Evolutionary conservation across 2,113 vertebrate genomes (phyloP).

Genomic region (Glareola pratincola): DNA sequence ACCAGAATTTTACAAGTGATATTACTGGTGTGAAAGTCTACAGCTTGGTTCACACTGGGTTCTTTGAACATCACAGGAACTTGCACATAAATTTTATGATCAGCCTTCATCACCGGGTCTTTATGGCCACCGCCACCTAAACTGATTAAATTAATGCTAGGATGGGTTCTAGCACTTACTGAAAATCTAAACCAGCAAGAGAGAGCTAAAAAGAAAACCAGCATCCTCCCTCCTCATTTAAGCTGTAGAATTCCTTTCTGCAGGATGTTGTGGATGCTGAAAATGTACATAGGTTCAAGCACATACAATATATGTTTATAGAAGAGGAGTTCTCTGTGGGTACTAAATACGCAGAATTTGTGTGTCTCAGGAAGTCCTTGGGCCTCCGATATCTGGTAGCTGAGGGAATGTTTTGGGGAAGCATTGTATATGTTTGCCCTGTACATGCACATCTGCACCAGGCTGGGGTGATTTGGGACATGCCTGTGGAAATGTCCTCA

Average conservation of each 20-base stretch:
- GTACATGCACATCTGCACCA: not conserved
- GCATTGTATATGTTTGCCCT: not conserved
- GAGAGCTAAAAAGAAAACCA: fast-evolving
- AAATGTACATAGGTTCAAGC: not conserved
- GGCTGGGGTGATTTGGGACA: not conserved
- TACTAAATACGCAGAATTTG: not conserved
- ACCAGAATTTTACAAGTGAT: not conserved
- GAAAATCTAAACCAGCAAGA: not conserved
- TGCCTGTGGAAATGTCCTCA: not conserved
- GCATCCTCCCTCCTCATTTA: fast-evolving
- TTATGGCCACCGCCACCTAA: not conserved
- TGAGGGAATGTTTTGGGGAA: not conserved
- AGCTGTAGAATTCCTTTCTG: not conserved
- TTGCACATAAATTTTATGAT: not conserved
- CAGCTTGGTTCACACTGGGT: not conserved
- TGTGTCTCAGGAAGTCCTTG: not conserved
- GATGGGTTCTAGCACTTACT: not conserved
- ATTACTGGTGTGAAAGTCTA: not conserved
- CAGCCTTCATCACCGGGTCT: not conserved
- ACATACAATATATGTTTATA: not conserved
- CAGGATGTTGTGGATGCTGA: not conserved
- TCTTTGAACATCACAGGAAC: not conserved
- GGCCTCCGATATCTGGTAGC: not conserved
- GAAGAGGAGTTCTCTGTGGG: not conserved
- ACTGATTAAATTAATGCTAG: not conserved